Percentiles rank a stretch among this genome's conserved stretches.
phyloP scores from a whole-genome alignment of 2,888 invertebrate genomes.

The Auanema sp. region DNA sequence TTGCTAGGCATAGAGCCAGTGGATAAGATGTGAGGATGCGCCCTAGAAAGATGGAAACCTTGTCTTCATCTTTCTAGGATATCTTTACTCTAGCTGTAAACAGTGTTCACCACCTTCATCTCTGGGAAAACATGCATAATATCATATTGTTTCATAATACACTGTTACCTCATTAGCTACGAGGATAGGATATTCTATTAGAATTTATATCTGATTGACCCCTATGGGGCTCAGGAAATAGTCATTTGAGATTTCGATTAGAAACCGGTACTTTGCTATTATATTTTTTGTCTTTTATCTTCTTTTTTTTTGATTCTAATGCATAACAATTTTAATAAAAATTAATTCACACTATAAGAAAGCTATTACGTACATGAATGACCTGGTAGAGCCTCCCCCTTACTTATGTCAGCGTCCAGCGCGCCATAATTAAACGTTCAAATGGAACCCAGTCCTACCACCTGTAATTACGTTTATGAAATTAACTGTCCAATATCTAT shows the following conservation, averaged over 20 bases:
- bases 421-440: too few species aligned
- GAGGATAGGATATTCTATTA: too few species aligned
- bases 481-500: constrained; percentile 42
- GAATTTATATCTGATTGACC: too few species aligned
- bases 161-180: too few species aligned
- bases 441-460: constrained; percentile 32
- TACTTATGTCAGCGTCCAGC: background rate
- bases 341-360: background rate
- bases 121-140: too few species aligned
- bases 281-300: background rate
- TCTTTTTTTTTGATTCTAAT: background rate
- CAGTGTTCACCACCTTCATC: too few species aligned
- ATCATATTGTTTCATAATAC: too few species aligned
- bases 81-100: constrained; percentile 11
- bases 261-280: too few species aligned
- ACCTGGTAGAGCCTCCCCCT: background rate
- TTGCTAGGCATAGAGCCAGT: constrained; percentile 53
- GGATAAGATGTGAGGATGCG: constrained; percentile 43
- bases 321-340: background rate
- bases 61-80: constrained; percentile 40
- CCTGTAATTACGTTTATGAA: constrained; percentile 41
- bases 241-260: too few species aligned
- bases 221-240: too few species aligned
- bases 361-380: background rate
- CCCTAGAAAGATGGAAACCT: constrained; percentile 28